These are phyloP conservation scores for Ormyrus rosae DNA, from an alignment of 2,888 invertebrate species.

Conservation along the genomic window DNA sequence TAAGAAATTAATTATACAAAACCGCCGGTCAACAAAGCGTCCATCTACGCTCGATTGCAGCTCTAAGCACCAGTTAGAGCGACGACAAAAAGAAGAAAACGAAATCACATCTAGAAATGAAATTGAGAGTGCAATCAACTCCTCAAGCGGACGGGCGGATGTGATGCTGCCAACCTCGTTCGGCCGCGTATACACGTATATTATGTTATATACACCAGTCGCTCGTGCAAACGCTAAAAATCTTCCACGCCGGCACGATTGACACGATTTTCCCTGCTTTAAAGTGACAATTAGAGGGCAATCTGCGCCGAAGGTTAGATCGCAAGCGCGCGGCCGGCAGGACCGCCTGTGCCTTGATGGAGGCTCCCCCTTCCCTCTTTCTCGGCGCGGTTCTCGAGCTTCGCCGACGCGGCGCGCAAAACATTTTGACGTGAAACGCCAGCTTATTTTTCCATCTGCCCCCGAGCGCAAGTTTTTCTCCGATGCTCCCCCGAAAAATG, in stretches of 20 bases:
- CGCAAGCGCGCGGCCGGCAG: neutral
- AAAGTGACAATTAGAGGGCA: conserved; percentile 45
- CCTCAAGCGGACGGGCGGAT: neutral
- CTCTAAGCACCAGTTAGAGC: too few species aligned
- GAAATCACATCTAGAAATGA: neutral
- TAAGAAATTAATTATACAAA: too few species aligned
- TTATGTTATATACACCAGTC: too few species aligned
- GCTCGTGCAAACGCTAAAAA: conserved; percentile 2
- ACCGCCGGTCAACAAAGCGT: too few species aligned
- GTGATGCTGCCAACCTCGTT: neutral
- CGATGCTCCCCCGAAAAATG: too few species aligned
- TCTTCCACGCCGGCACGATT: conserved; percentile 30
- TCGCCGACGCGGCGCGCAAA: too few species aligned
- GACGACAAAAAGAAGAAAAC: neutral
- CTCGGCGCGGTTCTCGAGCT: too few species aligned
- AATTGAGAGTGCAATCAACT: neutral
- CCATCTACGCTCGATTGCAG: too few species aligned
- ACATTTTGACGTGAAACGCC: too few species aligned
- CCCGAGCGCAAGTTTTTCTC: too few species aligned
- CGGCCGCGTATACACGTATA: neutral
- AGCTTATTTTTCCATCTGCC: too few species aligned
- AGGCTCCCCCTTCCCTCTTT: conserved; percentile 18
- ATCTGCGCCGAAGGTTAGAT: conserved; percentile 44
- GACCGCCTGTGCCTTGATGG: neutral
- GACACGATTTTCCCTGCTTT: conserved; percentile 29